Evolutionary conservation across 1,140 invertebrate genomes (phyloP), one percentile per base, ranked within the genome.

Genomic region (Anastatus disparis): DNA sequence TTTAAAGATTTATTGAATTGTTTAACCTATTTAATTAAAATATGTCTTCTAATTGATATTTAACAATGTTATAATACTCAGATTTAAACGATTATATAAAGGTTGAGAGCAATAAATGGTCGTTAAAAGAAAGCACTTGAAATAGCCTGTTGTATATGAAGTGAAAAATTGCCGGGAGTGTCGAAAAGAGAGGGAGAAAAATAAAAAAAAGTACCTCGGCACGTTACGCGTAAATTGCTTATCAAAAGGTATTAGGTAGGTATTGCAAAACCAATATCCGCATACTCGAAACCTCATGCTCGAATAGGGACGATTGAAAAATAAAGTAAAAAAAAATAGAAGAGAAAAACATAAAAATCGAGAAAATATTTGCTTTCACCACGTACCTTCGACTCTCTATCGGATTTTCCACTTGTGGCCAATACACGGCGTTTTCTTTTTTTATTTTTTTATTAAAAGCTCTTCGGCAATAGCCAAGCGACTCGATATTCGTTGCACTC

Each of bases 181-280:
- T 72, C 64, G 70, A 35, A 61, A 42, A 46, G 53, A 71, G 71
- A 31, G 66, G 13, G 38, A n/a, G n/a, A n/a, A n/a, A n/a, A n/a
- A n/a, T n/a, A n/a, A n/a, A n/a, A n/a, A n/a, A n/a, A n/a, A n/a
- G n/a, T n/a, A n/a, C n/a, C 35, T 31, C 17, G 2, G 12, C 27
- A 8, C 35, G 20, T 76, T 74, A 76, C 80, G 78, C 75, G 78
- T 79, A 83, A 85, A 84, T 84, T 83, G 81, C 77, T 82, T 82
- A 85, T 84, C 82, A 85, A 84, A 85, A 80, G 78, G 77, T 80
- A 83, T 82, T 82, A 83, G 75, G 75, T 74, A 72, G 74, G 62
- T n/a, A 74, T 73, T 73, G 77, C 77, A 73, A 63, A 78, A 82
- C 80, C 80, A 79, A 83, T 83, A 81, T 42, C 29, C 31, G 20